Evolutionary conservation across 1,140 invertebrate genomes (phyloP), one percentile per base, ranked within the genome.

Genomic region (Ceratina japonica): DNA sequence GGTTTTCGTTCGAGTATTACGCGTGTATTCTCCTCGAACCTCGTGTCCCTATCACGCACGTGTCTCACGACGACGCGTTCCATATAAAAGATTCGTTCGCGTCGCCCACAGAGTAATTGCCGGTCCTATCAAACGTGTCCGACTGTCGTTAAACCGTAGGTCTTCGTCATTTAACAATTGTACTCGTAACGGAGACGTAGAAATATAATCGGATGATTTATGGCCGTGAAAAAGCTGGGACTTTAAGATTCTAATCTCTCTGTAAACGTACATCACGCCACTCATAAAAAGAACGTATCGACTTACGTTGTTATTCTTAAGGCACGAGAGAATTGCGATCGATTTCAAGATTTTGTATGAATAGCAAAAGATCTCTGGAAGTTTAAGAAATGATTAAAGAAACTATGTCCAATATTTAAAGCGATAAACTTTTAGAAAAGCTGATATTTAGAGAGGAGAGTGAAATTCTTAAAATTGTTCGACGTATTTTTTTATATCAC

Each of bases 81-180:
- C 1, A 18, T 44, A 51, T 51, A 76, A 76, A 76, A 69, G 64
- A 76, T 77, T 22, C 66, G 75, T 61, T 52, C 24, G 16, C 66
- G 66, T 71, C 71, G n/a, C 20, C 69, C 1, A 44, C 54, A 71
- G 31, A 15, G 27, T 52, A 62, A 77, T 71, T 37, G 37, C 74
- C 8, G 18, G 61, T 44, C 49, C 44, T 54, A 31, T 7, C 72
- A 63, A 64, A 37, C 37, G 37, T 44, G 61, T 18, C 58, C 18
- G 52, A 63, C 37, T 10, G 15, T 22, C 51, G 49, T 56, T 75
- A 37, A 65, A 44, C 64, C 61, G 27, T 20, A 44, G 52, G 72
- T 52, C 71, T 16, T 37, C 61, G 59, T 22, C 24, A 31, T 59
- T 15, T 8, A 20, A 44, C 27, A n/a, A 71, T 54, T 68, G 49